phyloP scores from a whole-genome alignment of 2,888 invertebrate species.

The Urechis unicinctus region DNA sequence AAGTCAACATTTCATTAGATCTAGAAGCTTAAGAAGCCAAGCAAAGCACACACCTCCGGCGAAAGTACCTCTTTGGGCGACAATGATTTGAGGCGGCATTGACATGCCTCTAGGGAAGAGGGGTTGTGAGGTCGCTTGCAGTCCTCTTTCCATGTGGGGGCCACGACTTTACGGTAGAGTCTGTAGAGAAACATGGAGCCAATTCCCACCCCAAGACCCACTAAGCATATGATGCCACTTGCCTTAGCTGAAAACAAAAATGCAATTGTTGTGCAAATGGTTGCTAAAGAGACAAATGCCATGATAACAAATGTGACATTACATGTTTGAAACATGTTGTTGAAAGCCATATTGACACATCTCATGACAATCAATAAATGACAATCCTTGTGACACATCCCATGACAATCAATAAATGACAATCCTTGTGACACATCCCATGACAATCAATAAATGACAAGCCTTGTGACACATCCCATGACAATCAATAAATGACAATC shows the following conservation, averaged over 20 bases:
- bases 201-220: conserved; percentile 45
- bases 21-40: neutral
- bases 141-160: neutral
- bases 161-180: conserved; percentile 31
- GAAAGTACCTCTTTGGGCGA: neutral
- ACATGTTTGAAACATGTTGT: no score
- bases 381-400: no score
- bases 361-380: no score
- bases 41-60: neutral
- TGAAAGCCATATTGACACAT: no score
- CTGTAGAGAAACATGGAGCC: conserved; percentile 50
- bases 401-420: no score
- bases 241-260: conserved; percentile 35
- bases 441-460: no score
- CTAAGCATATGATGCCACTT: conserved; percentile 47
- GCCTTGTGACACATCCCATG: no score
- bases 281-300: no score
- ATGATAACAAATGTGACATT: no score
- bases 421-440: no score
- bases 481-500: no score
- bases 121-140: neutral
- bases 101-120: neutral
- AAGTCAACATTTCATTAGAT: no score
- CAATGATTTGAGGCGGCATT: neutral
- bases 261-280: neutral